Evolutionary conservation across 2,113 vertebrate genomes (phyloP), one percentile per base, ranked within the genome.

Genomic region (Semnornis frantzii): DNA sequence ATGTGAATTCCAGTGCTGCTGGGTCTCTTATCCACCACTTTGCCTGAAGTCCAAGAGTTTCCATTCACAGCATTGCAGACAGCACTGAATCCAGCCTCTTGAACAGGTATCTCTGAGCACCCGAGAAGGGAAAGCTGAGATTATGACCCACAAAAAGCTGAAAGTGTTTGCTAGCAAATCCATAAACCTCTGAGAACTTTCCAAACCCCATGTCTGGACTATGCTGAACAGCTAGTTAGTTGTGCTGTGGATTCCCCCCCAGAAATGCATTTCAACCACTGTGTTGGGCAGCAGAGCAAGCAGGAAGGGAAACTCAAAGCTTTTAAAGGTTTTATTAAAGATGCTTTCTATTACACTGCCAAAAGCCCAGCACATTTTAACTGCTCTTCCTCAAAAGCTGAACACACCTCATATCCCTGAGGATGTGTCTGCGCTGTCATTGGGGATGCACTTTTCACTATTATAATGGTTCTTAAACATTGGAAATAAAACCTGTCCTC

Each of bases 401-500:
- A 79, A 74, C 27, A 30, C 9, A 46, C 7, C 16, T 70, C 31
- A 6, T 8, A 60, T 6, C 27, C 34, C 44, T 64, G 82, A 34
- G n/a, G n/a, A 33, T 11, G 17, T n/a, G 28, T 57, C 68, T 44
- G 31, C 58, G 60, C 12, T 70, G 39, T n/a, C 65, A 48, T 0
- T 58, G 63, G 5, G 20, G 95, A 89, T 8, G 10, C 3, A 31
- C 52, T 64, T 39, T 30, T 14, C 64, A 54, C 33, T 77, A 0
- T 9, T 24, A 60, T 0, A 71, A 71, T 28, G 15, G 50, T 59
- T 25, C 60, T 37, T 42, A 64, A 37, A 0, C 2, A 64, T 31
- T 83, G 69, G 69, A 83, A 87, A 95, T 15, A 20, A 78, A 91
- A 59, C 62, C 31, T 87, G 79, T 85, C 33, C 79, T 83, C 33